Evolutionary conservation across 2,113 vertebrate genomes (phyloP).

Genomic region (Gallinago paraguaiae): DNA sequence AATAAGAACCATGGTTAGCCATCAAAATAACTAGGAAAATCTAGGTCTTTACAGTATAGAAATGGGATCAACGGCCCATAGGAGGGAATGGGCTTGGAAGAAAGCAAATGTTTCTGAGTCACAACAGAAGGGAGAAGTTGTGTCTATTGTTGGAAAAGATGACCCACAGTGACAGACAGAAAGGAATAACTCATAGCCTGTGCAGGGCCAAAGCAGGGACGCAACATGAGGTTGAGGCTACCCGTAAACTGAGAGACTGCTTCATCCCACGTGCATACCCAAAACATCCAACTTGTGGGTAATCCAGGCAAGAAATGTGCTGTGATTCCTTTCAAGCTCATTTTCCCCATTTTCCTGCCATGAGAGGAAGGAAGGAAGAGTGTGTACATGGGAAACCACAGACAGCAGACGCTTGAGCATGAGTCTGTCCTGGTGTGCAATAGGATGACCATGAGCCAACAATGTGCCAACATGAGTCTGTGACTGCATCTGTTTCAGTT

Average conservation of each 20-base stretch:
- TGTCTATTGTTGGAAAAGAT: not conserved
- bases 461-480: no score
- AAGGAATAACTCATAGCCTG: accelerated
- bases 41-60: not conserved
- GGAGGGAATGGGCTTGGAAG: not conserved
- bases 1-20: not conserved
- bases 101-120: not conserved
- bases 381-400: not conserved
- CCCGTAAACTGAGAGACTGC: not conserved
- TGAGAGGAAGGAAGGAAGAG: not conserved
- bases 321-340: not conserved
- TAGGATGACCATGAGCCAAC: no score
- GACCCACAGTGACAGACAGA: not conserved
- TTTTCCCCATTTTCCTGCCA: not conserved
- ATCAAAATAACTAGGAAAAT: not conserved
- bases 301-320: not conserved
- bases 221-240: not conserved
- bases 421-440: not conserved
- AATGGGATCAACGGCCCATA: not conserved
- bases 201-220: not conserved
- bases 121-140: not conserved
- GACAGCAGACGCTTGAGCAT: not conserved
- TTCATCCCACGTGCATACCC: accelerated
- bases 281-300: not conserved
- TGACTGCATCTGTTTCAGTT: not conserved